A percentile compares a stretch with the other conserved stretches of the same genome.
Conservation (phyloP, 2,797 vertebrate species). For the Aplochiton taeniatus region DNA sequence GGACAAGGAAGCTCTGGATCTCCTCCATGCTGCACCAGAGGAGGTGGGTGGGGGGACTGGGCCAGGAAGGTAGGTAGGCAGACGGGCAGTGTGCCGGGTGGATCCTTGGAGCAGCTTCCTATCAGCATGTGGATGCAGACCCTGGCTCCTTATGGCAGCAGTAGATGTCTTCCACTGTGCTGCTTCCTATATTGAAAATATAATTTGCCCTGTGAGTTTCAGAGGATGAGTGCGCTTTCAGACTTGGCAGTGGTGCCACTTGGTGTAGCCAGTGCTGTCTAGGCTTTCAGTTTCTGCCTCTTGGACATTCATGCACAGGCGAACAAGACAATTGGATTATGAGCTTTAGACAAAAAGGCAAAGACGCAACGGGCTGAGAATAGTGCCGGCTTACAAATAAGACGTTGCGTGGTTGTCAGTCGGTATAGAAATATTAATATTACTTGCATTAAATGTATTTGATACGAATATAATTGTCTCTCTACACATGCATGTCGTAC, state of each 20-base stretch:
- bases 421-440: slow-evolving; percentile 1
- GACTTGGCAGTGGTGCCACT: neutral
- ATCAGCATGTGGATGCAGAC: slow-evolving; percentile 43
- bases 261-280: slow-evolving; percentile 10
- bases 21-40: slow-evolving; percentile 8
- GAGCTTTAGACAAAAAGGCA: slow-evolving; percentile 48
- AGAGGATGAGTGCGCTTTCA: too few species aligned
- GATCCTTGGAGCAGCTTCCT: slow-evolving; percentile 32
- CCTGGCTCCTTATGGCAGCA: slow-evolving; percentile 47
- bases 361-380: slow-evolving; percentile 33
- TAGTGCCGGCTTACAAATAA: slow-evolving; percentile 32
- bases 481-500: slow-evolving; percentile 9
- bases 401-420: slow-evolving; percentile 11
- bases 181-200: too few species aligned
- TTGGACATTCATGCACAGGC: slow-evolving; percentile 27
- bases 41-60: slow-evolving; percentile 13
- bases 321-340: slow-evolving; percentile 61
- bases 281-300: slow-evolving; percentile 19
- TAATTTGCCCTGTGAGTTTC: too few species aligned
- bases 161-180: slow-evolving; percentile 51
- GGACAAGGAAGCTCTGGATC: slow-evolving; percentile 13
- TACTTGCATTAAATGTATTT: slow-evolving; percentile 7
- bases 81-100: slow-evolving; percentile 17
- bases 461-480: slow-evolving; percentile 6
- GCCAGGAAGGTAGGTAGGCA: slow-evolving; percentile 9